Conservation (phyloP, 2,888 invertebrate genomes). For the Tanaodytes sp. region DNA sequence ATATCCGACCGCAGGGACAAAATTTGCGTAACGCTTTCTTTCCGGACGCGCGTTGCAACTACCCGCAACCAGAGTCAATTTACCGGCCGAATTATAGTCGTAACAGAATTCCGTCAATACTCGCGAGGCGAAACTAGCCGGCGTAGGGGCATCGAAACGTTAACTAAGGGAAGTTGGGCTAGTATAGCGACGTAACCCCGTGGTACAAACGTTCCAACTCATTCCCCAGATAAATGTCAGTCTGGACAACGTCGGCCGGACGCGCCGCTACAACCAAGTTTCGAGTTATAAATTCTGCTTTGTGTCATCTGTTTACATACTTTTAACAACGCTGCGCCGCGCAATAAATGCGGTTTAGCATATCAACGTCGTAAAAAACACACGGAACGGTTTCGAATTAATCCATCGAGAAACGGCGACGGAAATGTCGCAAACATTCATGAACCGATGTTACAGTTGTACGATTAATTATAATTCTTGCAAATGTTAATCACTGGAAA, state of each 20-base stretch:
- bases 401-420: too few species aligned
- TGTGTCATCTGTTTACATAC: conserved; percentile 47
- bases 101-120: conserved; percentile 48
- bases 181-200: conserved; percentile 46
- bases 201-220: conserved; percentile 42
- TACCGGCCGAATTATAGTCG: conserved; percentile 20
- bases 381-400: neutral
- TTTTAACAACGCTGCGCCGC: conserved; percentile 19
- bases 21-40: conserved; percentile 37
- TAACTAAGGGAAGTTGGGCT: conserved; percentile 44
- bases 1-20: too few species aligned
- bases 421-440: too few species aligned
- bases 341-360: conserved; percentile 29
- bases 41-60: conserved; percentile 8
- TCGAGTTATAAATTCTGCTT: conserved; percentile 58
- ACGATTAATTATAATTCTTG: too few species aligned
- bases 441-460: too few species aligned
- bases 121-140: conserved; percentile 36
- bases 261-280: conserved; percentile 48
- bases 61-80: conserved; percentile 32
- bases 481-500: too few species aligned
- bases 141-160: conserved; percentile 38
- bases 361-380: conserved; percentile 19
- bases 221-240: conserved; percentile 60
- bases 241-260: conserved; percentile 55